These are phyloP conservation scores for Haemorhous mexicanus DNA, from an alignment of 2,113 vertebrate species.

Conservation along the genomic window DNA sequence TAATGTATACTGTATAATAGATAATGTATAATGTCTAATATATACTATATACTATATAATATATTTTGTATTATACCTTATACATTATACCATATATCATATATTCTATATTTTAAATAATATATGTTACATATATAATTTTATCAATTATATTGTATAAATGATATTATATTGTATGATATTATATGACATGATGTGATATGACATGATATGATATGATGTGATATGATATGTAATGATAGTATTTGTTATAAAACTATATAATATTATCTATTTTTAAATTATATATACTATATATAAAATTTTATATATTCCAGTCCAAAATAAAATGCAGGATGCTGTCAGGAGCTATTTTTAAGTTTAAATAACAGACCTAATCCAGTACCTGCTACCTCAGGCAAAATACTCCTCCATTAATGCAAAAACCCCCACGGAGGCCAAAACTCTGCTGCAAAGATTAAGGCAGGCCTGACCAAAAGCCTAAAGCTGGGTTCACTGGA, in stretches of 20 bases:
- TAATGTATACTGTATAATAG: too few species aligned
- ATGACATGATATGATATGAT: too few species aligned
- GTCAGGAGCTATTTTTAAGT: neutral
- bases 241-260: too few species aligned
- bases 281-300: neutral
- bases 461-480: neutral
- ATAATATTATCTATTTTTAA: neutral
- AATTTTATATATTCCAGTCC: neutral
- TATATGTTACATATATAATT: neutral
- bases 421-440: neutral
- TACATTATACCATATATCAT: too few species aligned
- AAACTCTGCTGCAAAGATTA: neutral
- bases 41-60: neutral
- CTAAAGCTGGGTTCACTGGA: neutral
- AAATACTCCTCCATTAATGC: rapidly evolving
- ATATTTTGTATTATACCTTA: neutral
- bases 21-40: too few species aligned
- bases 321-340: neutral
- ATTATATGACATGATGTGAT: too few species aligned
- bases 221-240: too few species aligned
- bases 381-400: neutral
- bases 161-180: too few species aligned
- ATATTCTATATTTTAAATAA: neutral
- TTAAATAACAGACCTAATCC: neutral
- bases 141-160: too few species aligned